Base-by-base conservation (phyloP, 2,888 invertebrate genomes). In the Heteromurus nitidus region DNA sequence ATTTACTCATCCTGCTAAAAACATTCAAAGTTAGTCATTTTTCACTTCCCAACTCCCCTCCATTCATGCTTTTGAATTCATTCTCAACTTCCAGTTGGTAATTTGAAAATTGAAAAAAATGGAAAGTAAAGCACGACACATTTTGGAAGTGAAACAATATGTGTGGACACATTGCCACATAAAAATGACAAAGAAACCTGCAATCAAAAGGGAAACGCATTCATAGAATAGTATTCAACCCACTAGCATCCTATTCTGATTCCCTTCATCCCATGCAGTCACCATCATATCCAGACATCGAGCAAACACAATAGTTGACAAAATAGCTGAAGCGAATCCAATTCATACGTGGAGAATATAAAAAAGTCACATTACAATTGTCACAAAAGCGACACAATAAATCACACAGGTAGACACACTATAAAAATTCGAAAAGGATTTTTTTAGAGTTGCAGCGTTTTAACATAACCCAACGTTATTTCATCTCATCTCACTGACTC, bases 261-360 rank as follows among this genome's bases (percentile, higher is more conserved):
- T 36, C 36, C 36, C 36, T 9, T 36, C 36, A 36, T 36, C 7
- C 36, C 36, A 16, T 3, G 11, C 36, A 50, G 36, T 31, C 55
- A 74, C 30, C 31, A 67, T 67, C 36, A 65, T 73, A 26, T 72
- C 50, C 24, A 70, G 70, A 65, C 44, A 26, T 36, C 65, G 53
- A 70, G 20, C 70, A 70, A 65, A 44, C 58, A 79, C 76, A 79
- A 79, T 44, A 65, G 72, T 72, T 70, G 79, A 70, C 79, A 72
- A 65, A 79, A 30, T 58, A 79, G 72, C 79, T 72, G 64, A 79
- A 79, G 79, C 79, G 79, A 55, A 79, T 72, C 72, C 53, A 67
- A 72, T 72, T 68, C 68, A 76, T 68, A 74, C 20, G 31, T 26
- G 28, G 65, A 47, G 47, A 58, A 75, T 50, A 65, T n/a, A n/a